A percentile compares a stretch with the other conserved stretches of the same genome.
Evolutionary conservation across 2,113 vertebrate species (phyloP).

Genomic region (Petrocephalus microphthalmus): DNA sequence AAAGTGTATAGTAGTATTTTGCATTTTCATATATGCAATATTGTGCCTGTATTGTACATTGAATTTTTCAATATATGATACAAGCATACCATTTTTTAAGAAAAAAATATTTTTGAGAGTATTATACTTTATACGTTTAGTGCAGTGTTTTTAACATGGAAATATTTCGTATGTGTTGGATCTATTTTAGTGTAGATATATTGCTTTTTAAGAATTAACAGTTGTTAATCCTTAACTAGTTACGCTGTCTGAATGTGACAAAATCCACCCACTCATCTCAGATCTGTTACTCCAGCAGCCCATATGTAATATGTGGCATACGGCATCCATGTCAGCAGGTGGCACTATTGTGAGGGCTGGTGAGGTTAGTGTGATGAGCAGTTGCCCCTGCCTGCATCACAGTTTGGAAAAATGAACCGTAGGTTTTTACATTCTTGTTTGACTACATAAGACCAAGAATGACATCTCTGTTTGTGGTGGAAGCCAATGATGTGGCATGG

Average conservation of each 20-base stretch:
- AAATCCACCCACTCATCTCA: neutral
- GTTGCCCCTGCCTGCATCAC: neutral
- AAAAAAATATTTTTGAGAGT: neutral
- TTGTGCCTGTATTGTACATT: conserved; percentile 9
- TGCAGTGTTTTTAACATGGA: neutral
- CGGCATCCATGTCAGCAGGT: neutral
- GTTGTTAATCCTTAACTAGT: neutral
- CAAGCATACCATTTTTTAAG: neutral
- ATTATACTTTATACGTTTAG: conserved; percentile 1
- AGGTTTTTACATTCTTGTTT: neutral
- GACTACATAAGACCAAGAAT: neutral
- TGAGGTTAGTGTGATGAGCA: neutral
- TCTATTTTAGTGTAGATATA: neutral
- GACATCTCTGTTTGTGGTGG: neutral
- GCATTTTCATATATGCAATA: conserved; percentile 2
- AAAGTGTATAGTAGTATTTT: neutral
- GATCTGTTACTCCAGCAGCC: neutral
- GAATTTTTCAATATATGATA: conserved; percentile 2
- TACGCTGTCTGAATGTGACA: neutral
- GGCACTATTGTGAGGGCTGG: neutral
- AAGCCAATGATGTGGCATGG: neutral
- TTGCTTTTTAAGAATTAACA: neutral
- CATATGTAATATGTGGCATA: neutral
- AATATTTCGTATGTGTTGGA: neutral
- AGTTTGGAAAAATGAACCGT: neutral